These are phyloP conservation scores for Pipa parva DNA, from an alignment of 2,113 vertebrate genomes.

Conservation along the genomic window DNA sequence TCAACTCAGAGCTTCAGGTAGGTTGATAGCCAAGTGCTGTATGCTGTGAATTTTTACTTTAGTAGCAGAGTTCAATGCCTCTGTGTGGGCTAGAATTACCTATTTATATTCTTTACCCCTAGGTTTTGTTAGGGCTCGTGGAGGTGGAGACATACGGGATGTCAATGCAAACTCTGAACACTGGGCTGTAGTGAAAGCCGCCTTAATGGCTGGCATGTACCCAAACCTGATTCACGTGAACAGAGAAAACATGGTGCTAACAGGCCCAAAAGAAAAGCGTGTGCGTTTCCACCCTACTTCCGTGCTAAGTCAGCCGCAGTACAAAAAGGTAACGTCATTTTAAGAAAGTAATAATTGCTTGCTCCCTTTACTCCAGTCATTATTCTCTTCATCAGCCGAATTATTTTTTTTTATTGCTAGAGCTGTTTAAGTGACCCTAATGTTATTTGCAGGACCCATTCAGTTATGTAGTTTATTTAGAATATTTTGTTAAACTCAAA, in stretches of 20 bases:
- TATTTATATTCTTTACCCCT: conserved; percentile 4
- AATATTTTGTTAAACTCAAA: too few relatives aligned
- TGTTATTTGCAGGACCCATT: too few relatives aligned
- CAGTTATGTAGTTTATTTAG: too few relatives aligned
- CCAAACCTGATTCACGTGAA: conserved; percentile 83
- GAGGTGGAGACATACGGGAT: conserved; percentile 82
- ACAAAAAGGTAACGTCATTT: conserved; percentile 74
- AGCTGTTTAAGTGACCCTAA: too few relatives aligned
- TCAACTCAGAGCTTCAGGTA: conserved; percentile 91
- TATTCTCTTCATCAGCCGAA: too few relatives aligned
- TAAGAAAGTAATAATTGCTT: background rate
- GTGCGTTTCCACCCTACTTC: conserved; percentile 85
- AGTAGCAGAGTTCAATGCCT: background rate
- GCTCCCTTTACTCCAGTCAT: too few relatives aligned
- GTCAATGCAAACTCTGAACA: conserved; percentile 93
- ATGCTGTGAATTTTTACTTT: background rate
- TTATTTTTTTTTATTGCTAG: too few relatives aligned
- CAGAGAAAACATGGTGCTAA: conserved; percentile 62
- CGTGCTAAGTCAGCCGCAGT: conserved; percentile 74
- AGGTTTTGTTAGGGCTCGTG: conserved; percentile 89
- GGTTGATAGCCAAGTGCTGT: background rate
- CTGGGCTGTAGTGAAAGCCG: conserved; percentile 93
- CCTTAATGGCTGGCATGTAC: conserved; percentile 89
- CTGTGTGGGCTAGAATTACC: background rate
- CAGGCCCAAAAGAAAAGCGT: conserved; percentile 76